phyloP scores from a whole-genome alignment of 2,113 vertebrate genomes.

The Bombycilla garrulus region DNA sequence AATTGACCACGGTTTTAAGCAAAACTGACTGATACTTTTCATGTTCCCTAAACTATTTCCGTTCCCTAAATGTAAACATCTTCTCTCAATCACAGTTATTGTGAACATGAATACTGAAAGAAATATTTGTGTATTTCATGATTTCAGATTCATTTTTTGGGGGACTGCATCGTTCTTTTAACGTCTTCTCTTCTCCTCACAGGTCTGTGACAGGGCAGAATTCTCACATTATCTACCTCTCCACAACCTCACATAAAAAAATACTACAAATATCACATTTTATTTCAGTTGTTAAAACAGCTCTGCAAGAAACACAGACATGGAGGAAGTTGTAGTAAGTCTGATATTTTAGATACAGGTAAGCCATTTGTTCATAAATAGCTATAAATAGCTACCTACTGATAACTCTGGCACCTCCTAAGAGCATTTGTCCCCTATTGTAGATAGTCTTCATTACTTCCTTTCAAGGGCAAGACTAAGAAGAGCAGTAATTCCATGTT shows the following conservation, averaged over 20 bases:
- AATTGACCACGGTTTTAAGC: neutral
- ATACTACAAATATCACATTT: neutral
- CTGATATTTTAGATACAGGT: neutral
- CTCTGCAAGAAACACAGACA: neutral
- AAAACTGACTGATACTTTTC: neutral
- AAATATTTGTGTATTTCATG: neutral
- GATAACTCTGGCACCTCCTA: neutral
- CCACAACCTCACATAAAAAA: neutral
- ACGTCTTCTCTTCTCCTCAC: neutral
- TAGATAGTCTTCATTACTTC: neutral
- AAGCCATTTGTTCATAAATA: neutral
- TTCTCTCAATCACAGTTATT: neutral
- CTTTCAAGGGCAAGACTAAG: neutral
- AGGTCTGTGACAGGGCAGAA: neutral
- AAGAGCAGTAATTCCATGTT: neutral
- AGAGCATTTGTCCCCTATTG: neutral
- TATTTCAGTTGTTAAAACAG: neutral
- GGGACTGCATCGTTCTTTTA: neutral
- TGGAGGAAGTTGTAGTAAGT: neutral
- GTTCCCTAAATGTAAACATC: neutral
- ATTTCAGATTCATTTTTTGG: neutral
- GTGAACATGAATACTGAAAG: neutral
- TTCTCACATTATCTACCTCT: neutral
- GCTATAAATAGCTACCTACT: neutral
- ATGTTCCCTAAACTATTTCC: neutral